Percentiles rank a stretch among this genome's conserved stretches.
Conservation (phyloP, 1,140 invertebrate genomes). For the Caenorhabditis inopinata region DNA sequence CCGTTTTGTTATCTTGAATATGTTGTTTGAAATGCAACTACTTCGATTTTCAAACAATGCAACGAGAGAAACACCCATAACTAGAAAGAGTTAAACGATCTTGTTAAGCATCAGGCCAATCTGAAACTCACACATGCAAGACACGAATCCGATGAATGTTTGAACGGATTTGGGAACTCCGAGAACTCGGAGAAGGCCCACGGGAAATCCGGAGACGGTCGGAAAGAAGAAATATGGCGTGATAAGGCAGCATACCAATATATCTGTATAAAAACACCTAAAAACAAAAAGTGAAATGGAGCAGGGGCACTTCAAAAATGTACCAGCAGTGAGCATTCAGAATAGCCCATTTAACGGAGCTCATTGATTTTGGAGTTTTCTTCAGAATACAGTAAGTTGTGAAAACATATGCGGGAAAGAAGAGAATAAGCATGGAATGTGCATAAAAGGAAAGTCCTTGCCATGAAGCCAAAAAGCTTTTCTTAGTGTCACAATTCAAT, state of each 20-base stretch:
- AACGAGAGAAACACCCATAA: background rate
- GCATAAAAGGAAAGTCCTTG: background rate
- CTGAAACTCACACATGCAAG: background rate
- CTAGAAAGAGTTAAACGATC: background rate
- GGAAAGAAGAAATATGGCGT: slow-evolving; percentile 13
- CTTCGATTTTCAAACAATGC: slow-evolving; percentile 15
- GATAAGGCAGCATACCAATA: background rate
- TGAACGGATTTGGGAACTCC: background rate
- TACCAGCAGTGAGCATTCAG: background rate
- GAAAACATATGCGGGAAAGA: background rate
- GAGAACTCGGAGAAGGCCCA: background rate
- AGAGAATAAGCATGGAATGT: background rate
- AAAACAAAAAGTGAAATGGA: too few species aligned
- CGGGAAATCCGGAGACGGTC: background rate
- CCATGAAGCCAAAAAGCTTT: slow-evolving; percentile 16
- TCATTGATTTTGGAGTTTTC: background rate
- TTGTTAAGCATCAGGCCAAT: too few species aligned
- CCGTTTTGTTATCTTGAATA: background rate
- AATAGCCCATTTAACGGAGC: background rate
- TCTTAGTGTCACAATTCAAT: background rate
- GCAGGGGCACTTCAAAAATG: too few species aligned
- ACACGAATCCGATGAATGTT: background rate
- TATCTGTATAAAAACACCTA: background rate
- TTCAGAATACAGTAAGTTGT: slow-evolving; percentile 1
- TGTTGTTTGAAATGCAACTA: background rate